Conservation (phyloP, 37 sponge, comb jelly and placozoan genomes). For the Mnemiopsis leidyi region DNA sequence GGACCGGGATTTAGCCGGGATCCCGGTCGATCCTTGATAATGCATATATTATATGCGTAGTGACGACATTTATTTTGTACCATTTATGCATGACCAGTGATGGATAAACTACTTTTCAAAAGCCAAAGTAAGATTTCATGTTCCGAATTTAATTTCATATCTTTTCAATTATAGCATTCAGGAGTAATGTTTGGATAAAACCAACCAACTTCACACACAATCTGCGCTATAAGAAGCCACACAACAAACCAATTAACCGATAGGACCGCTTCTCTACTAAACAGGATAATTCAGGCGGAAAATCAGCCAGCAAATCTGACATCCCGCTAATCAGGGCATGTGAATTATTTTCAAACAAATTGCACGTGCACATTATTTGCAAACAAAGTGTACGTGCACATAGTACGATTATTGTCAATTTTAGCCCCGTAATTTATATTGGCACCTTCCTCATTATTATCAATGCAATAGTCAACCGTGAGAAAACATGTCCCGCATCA, state of each 20-base stretch:
- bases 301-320: background rate
- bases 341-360: background rate
- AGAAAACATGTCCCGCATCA: background rate
- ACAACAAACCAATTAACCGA: background rate
- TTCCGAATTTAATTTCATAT: no score
- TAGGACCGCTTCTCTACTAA: background rate
- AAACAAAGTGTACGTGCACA: background rate
- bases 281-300: background rate
- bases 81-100: no score
- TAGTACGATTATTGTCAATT: background rate
- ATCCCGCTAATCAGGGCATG: background rate
- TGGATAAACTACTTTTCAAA: no score
- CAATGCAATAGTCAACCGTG: background rate
- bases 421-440: background rate
- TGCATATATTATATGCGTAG: no score
- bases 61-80: no score
- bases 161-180: no score
- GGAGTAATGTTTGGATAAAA: no score
- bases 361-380: background rate
- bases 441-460: background rate
- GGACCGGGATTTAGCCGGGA: no score
- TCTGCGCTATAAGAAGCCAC: background rate
- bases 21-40: no score
- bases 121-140: no score
- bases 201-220: no score